These are phyloP conservation scores for Cyclargus thomasi DNA, from an alignment of 1,140 invertebrate species.

Conservation along the genomic window DNA sequence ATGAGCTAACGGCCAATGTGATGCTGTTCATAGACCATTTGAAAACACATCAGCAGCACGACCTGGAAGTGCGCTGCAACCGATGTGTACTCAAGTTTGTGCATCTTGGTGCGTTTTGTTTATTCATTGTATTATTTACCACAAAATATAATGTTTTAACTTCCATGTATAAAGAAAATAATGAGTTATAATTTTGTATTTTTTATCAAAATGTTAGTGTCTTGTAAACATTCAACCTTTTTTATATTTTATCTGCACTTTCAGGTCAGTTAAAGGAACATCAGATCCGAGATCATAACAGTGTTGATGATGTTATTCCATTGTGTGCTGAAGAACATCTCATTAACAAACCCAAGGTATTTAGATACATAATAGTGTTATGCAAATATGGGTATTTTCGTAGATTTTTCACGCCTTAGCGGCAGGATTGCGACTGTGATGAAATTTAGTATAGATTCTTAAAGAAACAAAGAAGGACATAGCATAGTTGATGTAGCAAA, in stretches of 20 bases:
- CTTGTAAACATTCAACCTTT: background rate
- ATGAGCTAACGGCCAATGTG: slow-evolving; percentile 71
- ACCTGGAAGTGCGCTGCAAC: slow-evolving; percentile 78
- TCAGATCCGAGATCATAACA: slow-evolving; percentile 68
- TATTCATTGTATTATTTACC: background rate
- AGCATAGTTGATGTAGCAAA: no score
- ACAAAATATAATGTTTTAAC: no score
- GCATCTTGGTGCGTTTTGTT: slow-evolving; percentile 73
- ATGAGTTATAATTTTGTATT: no score
- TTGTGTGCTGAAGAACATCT: slow-evolving; percentile 64
- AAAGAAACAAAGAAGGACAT: no score
- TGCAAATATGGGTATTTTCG: no score
- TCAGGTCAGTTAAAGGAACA: slow-evolving; percentile 76
- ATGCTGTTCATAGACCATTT: slow-evolving; percentile 73
- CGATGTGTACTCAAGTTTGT: slow-evolving; percentile 84
- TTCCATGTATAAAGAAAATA: no score
- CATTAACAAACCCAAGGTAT: slow-evolving; percentile 65
- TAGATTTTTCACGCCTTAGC: no score
- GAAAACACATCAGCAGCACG: slow-evolving; percentile 75
- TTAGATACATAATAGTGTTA: background rate
- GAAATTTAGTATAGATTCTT: no score
- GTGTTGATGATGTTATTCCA: slow-evolving; percentile 48
- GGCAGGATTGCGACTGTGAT: no score
- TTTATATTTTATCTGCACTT: slow-evolving; percentile 32
- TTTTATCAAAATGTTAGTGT: no score